Evolutionary conservation across 2,797 vertebrate genomes (phyloP).

Genomic region (Loris lydekkerianus): DNA sequence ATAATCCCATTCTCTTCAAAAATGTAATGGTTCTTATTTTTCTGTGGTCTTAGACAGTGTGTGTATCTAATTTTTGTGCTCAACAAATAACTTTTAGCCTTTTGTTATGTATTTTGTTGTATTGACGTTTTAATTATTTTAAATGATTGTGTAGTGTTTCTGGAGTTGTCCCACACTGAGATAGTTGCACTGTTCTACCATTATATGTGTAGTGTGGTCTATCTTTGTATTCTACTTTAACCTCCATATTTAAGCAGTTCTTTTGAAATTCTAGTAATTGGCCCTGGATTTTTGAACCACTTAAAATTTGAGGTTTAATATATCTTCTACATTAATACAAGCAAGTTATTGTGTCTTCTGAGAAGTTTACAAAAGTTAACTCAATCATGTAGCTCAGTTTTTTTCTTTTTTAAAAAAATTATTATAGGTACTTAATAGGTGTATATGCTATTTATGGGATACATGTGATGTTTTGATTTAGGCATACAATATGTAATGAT

Average conservation of each 20-base stretch:
- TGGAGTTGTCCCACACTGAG: neutral
- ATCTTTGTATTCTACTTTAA: neutral
- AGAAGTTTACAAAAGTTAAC: conserved; percentile 6
- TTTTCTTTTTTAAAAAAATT: neutral
- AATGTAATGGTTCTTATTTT: neutral
- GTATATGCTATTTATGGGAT: too few species aligned
- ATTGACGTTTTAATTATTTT: neutral
- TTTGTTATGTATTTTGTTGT: conserved; percentile 27
- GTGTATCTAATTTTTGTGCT: conserved; percentile 20
- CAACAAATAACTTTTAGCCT: neutral
- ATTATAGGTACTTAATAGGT: too few species aligned
- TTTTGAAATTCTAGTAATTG: conserved; percentile 21
- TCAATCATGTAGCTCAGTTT: neutral
- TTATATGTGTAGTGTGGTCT: neutral
- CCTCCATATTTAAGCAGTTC: conserved; percentile 4
- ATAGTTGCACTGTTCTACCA: conserved; percentile 19
- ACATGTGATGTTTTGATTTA: too few species aligned
- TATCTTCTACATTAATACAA: neutral
- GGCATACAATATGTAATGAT: too few species aligned
- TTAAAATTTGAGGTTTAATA: neutral
- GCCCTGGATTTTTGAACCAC: neutral
- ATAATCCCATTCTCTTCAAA: neutral
- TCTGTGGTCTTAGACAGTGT: neutral
- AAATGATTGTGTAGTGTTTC: neutral
- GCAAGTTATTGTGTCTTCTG: neutral